phyloP scores from a whole-genome alignment of 2,888 invertebrate genomes.

The Eilema sororculum region DNA sequence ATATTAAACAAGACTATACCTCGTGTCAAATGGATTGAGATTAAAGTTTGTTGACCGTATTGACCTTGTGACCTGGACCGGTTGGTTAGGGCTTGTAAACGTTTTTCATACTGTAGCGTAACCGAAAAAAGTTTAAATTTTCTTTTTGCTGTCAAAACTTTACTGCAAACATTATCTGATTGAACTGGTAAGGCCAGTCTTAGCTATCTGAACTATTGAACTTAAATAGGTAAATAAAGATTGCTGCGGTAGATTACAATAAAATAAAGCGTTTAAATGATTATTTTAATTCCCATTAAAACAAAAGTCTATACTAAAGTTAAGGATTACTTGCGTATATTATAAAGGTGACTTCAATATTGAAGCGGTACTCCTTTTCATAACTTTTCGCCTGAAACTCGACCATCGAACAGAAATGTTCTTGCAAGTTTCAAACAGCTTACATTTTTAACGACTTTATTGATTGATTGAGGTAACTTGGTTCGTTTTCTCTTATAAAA shows the following conservation, averaged over 20 bases:
- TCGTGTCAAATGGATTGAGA: too few species aligned
- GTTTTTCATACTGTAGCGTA: too few species aligned
- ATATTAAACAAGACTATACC: background rate
- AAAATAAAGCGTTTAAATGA: constrained; percentile 5
- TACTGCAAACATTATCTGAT: too few species aligned
- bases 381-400: constrained; percentile 18
- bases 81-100: too few species aligned
- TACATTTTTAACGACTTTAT: constrained; percentile 50
- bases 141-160: too few species aligned
- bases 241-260: constrained; percentile 7
- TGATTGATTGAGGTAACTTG: constrained; percentile 41
- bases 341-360: constrained; percentile 34
- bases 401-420: constrained; percentile 32
- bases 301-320: constrained; percentile 11
- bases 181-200: too few species aligned
- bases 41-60: too few species aligned
- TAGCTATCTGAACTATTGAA: background rate
- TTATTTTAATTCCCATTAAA: constrained; percentile 10
- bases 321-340: constrained; percentile 13
- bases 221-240: background rate
- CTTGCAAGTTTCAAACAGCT: constrained; percentile 20
- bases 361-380: constrained; percentile 31
- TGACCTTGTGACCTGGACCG: too few species aligned
- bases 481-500: constrained; percentile 31
- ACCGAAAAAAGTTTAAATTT: too few species aligned